Evolutionary conservation across 1,140 invertebrate genomes (phyloP).

Genomic region (Brachionus sp.): DNA sequence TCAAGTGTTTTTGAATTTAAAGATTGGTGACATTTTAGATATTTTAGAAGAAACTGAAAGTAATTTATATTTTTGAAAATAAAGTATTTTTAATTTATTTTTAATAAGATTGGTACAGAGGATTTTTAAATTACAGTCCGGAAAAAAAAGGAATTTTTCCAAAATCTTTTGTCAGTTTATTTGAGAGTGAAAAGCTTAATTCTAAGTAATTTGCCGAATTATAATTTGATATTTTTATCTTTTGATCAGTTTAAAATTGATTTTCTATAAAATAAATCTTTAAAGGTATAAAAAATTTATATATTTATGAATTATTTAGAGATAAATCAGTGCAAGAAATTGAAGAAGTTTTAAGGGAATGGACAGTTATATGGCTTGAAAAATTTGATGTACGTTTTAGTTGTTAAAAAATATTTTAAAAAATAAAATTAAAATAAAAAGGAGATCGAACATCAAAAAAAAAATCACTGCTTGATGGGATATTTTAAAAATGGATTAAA

Average conservation of each 20-base stretch:
- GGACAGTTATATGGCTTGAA: slow-evolving; percentile 15
- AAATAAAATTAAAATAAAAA: background rate
- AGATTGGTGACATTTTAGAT: slow-evolving; percentile 5
- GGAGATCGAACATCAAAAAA: slow-evolving; percentile 42
- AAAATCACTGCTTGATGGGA: slow-evolving; percentile 12
- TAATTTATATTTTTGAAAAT: background rate
- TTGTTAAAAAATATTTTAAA: background rate
- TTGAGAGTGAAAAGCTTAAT: background rate
- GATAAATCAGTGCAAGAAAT: slow-evolving; percentile 27
- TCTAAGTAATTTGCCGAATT: background rate
- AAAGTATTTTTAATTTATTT: background rate
- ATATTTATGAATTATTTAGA: background rate
- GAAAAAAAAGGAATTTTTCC: slow-evolving; percentile 35
- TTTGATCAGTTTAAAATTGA: background rate
- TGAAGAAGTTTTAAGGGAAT: slow-evolving; percentile 23
- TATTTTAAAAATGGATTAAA: slow-evolving; percentile 37
- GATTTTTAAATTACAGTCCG: background rate
- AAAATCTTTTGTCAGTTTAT: background rate
- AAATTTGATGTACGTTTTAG: slow-evolving; percentile 21
- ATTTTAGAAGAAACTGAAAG: slow-evolving; percentile 7
- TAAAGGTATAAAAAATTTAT: background rate
- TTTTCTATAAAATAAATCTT: background rate
- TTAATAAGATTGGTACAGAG: slow-evolving; percentile 28
- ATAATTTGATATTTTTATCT: background rate
- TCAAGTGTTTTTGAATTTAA: background rate